Conservation (phyloP, 2,797 vertebrate species). For the Coregonus ussuriensis region DNA sequence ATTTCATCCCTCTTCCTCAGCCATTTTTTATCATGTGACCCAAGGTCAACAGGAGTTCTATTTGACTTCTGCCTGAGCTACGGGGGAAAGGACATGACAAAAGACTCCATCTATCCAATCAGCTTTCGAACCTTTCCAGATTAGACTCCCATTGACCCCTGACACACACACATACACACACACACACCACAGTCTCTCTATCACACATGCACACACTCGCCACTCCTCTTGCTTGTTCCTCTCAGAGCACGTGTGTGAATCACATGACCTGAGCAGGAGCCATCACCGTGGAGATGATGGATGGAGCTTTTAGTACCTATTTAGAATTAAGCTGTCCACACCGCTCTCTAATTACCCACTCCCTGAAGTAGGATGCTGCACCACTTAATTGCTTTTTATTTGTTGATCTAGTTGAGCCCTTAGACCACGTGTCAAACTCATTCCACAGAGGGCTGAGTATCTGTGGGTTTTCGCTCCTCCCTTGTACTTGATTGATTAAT, state of each 20-base stretch:
- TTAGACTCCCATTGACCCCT: neutral
- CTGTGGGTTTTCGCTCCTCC: too few relatives aligned
- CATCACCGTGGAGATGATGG: slow-evolving; percentile 34
- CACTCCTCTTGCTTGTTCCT: slow-evolving; percentile 6
- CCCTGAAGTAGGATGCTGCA: slow-evolving; percentile 43
- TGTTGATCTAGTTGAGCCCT: slow-evolving; percentile 45
- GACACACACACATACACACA: neutral
- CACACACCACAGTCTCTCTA: neutral
- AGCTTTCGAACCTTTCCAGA: neutral
- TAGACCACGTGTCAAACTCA: too few relatives aligned
- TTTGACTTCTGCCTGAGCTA: neutral
- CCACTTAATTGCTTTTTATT: slow-evolving; percentile 51
- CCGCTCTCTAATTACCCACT: slow-evolving; percentile 44
- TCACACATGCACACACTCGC: neutral
- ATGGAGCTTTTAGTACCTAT: slow-evolving; percentile 51
- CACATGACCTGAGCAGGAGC: slow-evolving; percentile 33
- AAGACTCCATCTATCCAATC: neutral
- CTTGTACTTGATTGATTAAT: too few relatives aligned
- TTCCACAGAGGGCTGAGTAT: too few relatives aligned
- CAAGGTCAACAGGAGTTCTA: neutral
- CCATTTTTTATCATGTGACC: neutral
- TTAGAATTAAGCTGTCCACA: slow-evolving; percentile 51
- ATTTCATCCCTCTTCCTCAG: too few relatives aligned
- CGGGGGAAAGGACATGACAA: neutral
- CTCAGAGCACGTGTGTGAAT: slow-evolving; percentile 15